Evolutionary conservation across 2,113 vertebrate species (phyloP).

Genomic region (Gnathonemus longibarbis): DNA sequence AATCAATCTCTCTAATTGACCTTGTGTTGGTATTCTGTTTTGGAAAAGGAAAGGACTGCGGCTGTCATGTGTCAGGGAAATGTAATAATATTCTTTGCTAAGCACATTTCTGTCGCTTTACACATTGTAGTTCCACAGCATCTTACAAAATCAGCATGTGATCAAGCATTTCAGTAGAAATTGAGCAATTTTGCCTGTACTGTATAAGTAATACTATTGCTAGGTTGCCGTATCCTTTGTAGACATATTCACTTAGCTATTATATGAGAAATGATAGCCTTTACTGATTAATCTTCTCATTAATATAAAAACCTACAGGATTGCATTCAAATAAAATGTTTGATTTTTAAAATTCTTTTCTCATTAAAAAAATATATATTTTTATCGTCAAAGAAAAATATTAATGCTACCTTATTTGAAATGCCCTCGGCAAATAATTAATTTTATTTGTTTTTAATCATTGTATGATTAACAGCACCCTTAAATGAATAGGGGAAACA

Average conservation of each 20-base stretch:
- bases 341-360: background rate
- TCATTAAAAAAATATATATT: background rate
- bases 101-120: slow-evolving; percentile 21
- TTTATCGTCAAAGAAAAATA: background rate
- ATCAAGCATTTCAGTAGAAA: background rate
- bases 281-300: background rate
- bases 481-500: background rate
- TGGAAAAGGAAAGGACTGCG: slow-evolving; percentile 12
- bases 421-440: background rate
- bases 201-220: background rate
- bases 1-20: slow-evolving; percentile 26
- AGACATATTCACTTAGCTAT: background rate
- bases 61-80: slow-evolving; percentile 15
- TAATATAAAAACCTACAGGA: background rate
- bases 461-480: background rate
- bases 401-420: background rate
- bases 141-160: slow-evolving; percentile 5
- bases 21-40: slow-evolving; percentile 20
- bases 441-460: background rate
- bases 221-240: background rate
- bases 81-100: slow-evolving; percentile 19
- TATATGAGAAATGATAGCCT: background rate
- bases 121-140: background rate
- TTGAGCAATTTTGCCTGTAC: background rate
- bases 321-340: background rate